phyloP scores from a whole-genome alignment of 2,113 vertebrate species.

The Otolemur garnettii region DNA sequence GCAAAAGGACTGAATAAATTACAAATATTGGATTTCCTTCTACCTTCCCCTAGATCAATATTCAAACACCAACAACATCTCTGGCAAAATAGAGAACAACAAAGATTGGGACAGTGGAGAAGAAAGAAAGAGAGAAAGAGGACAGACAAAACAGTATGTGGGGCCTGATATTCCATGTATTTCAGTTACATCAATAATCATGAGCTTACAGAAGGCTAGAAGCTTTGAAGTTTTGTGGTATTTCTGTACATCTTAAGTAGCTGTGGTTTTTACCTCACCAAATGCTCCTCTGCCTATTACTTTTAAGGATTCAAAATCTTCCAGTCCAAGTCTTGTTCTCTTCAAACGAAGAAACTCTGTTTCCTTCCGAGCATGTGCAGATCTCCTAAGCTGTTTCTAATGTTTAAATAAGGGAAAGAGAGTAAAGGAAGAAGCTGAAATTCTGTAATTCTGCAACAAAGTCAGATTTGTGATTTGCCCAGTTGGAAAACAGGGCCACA shows the following conservation, averaged over 20 bases:
- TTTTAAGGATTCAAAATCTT: constrained; percentile 94
- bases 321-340: constrained; percentile 91
- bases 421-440: neutral
- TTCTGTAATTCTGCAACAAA: neutral
- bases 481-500: neutral
- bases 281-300: constrained; percentile 93
- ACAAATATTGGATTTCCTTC: neutral
- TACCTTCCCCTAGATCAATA: constrained; percentile 22
- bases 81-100: neutral
- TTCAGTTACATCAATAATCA: neutral
- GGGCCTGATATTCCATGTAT: neutral
- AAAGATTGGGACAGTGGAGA: neutral
- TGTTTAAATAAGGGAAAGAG: constrained; percentile 9
- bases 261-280: constrained; percentile 90
- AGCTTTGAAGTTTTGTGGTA: neutral
- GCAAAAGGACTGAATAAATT: neutral
- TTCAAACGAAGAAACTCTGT: constrained; percentile 93
- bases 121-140: neutral
- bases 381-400: constrained; percentile 91
- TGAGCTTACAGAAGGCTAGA: neutral
- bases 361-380: constrained; percentile 92
- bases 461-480: neutral
- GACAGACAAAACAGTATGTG: neutral
- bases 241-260: neutral
- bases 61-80: neutral